Percentiles rank a stretch among this genome's conserved stretches.
Evolutionary conservation across 2,888 invertebrate species (phyloP).

Genomic region (Leptarthrus brevirostris): DNA sequence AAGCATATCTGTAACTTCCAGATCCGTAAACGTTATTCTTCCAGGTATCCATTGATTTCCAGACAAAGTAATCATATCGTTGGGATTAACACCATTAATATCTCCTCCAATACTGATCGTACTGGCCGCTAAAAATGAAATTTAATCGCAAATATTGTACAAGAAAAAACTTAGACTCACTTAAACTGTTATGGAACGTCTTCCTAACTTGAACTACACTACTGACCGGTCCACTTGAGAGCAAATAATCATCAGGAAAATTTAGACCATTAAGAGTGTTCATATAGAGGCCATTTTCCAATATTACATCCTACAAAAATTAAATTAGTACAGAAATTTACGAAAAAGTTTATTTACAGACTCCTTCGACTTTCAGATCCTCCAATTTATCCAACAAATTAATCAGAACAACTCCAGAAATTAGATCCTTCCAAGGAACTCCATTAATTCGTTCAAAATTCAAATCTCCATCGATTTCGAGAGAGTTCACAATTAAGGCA

Average conservation of each 20-base stretch:
- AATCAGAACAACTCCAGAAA: conserved; percentile 67
- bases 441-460: conserved; percentile 67
- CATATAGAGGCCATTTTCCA: conserved; percentile 62
- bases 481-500: conserved; percentile 4
- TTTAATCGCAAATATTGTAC: no score
- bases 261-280: conserved; percentile 67
- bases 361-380: conserved; percentile 67
- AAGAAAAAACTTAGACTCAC: no score
- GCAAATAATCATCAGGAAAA: conserved; percentile 70
- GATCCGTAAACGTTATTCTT: conserved; percentile 68
- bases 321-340: not conserved
- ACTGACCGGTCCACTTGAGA: conserved; percentile 60
- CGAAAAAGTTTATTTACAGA: conserved; percentile 57
- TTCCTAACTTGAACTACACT: conserved; percentile 68
- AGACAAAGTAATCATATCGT: conserved; percentile 68
- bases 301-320: conserved; percentile 64
- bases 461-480: conserved; percentile 59
- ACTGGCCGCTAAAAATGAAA: conserved; percentile 57
- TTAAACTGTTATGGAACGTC: conserved; percentile 65
- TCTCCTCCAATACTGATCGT: conserved; percentile 64
- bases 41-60: conserved; percentile 66
- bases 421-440: conserved; percentile 66
- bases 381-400: conserved; percentile 65
- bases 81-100: conserved; percentile 68
- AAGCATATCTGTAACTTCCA: conserved; percentile 68